Evolutionary conservation across 2,113 vertebrate species (phyloP), one percentile per base, ranked within the genome.

Genomic region (Pelecanoides urinatrix): DNA sequence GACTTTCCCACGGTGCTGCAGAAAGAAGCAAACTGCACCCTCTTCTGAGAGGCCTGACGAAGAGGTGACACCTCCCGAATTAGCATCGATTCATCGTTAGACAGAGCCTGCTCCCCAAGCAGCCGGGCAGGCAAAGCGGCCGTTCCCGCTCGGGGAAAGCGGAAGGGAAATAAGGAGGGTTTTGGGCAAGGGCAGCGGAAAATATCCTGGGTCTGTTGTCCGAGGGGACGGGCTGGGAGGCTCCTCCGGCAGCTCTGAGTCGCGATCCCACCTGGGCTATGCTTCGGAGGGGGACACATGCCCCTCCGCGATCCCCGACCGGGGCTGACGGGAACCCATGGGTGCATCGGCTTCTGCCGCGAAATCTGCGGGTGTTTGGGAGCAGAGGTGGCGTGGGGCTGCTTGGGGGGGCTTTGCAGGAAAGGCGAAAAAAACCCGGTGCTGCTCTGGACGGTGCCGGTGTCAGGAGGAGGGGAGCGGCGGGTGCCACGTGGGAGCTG

Each of bases 1-100:
- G 79, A 52, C 88, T 97, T 97, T 97, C 96, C 92, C 96, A 97
- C 96, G 95, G 90, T 75, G 88, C 88, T 67, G 85, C 74, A 71
- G 95, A 86, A 52, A 74, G 61, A 9, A 17, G 30, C 22, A 12
- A 95, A 81, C 73, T 94, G 94, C 94, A 81, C 65, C 87, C 84
- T 78, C 34, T 78, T 22, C 32, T 0, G 2, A 47, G 76, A 90
- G 85, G 62, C 36, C 90, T 97, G 96, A 93, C 93, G 78, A 88
- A 88, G 90, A 38, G 90, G 90, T 94, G 95, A 90, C 93, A 94
- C 88, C 78, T 83, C 83, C 83, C 19, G 3, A 2, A 13, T 16
- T 8, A 14, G 45, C 17, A 62, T 30, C 47, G 72, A 92, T 78
- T 95, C 96, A 87, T 87, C 70, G 0, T 59, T 36, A 86, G 52